Evolutionary conservation across 1,140 invertebrate species (phyloP).

Genomic region (Drosophila paulistorum): DNA sequence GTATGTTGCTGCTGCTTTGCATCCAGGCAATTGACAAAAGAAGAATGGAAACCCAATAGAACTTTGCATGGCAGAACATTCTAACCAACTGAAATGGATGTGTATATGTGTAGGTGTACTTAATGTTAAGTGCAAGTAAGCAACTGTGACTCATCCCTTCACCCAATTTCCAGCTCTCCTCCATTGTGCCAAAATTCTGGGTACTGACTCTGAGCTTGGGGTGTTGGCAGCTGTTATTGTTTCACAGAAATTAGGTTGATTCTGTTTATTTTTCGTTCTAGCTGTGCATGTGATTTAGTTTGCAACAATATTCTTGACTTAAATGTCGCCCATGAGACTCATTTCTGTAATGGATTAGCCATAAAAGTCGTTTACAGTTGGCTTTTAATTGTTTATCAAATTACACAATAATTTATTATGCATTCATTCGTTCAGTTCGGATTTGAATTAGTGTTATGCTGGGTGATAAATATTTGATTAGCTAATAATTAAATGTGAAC

Average conservation of each 20-base stretch:
- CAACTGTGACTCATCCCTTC: background rate
- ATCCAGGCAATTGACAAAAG: slow-evolving; percentile 20
- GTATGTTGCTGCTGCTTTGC: background rate
- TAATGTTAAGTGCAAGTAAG: slow-evolving; percentile 11
- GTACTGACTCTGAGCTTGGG: background rate
- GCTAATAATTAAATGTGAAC: slow-evolving; percentile 13
- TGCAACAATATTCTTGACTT: slow-evolving; percentile 9
- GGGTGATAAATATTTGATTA: slow-evolving; percentile 13
- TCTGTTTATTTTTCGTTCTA: slow-evolving; percentile 8
- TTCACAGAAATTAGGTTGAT: background rate
- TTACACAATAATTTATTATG: slow-evolving; percentile 14
- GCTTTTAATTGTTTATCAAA: slow-evolving; percentile 21
- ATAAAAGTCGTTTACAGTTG: slow-evolving; percentile 17
- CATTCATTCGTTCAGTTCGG: background rate
- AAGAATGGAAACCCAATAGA: slow-evolving; percentile 17
- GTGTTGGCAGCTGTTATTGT: slow-evolving; percentile 29
- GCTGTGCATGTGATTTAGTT: slow-evolving; percentile 13
- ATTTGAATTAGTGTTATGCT: slow-evolving; percentile 6
- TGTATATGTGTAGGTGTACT: background rate
- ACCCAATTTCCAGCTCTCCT: background rate
- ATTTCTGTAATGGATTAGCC: slow-evolving; percentile 22
- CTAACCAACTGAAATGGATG: background rate
- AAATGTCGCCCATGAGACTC: slow-evolving; percentile 12
- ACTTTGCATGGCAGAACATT: slow-evolving; percentile 12
- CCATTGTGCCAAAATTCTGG: background rate